Evolutionary conservation across 1,140 invertebrate genomes (phyloP).

Genomic region (Cydia amplana): DNA sequence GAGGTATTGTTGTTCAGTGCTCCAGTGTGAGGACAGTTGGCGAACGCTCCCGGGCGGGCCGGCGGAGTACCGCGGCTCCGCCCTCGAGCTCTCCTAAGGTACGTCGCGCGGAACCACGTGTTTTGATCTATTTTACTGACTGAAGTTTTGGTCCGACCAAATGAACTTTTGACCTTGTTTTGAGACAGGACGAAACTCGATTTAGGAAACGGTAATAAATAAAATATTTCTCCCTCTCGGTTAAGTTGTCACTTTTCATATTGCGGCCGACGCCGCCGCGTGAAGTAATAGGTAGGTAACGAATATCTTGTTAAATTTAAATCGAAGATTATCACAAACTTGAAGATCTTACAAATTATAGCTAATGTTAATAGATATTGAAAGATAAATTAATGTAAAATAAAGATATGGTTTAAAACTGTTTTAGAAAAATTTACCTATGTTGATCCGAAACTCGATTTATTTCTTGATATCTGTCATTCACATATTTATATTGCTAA

Average conservation of each 20-base stretch:
- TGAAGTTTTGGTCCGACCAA: slow-evolving; percentile 79
- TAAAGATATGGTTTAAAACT: slow-evolving; percentile 71
- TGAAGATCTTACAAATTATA: slow-evolving; percentile 75
- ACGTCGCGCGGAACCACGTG: slow-evolving; percentile 46
- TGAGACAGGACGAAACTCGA: slow-evolving; percentile 71
- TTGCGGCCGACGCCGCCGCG: slow-evolving; percentile 55
- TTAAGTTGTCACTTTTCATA: slow-evolving; percentile 66
- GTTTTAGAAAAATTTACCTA: slow-evolving; percentile 80
- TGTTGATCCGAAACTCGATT: slow-evolving; percentile 71
- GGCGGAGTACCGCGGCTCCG: slow-evolving; percentile 3
- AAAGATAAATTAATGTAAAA: slow-evolving; percentile 71
- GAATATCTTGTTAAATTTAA: slow-evolving; percentile 76
- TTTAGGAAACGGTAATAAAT: slow-evolving; percentile 66
- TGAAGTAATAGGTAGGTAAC: slow-evolving; percentile 73
- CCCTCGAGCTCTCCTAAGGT: slow-evolving; percentile 33
- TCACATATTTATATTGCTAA: slow-evolving; percentile 57
- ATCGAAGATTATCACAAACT: slow-evolving; percentile 74
- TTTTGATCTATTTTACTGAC: slow-evolving; percentile 76
- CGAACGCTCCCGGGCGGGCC: neutral
- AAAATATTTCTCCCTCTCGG: slow-evolving; percentile 65
- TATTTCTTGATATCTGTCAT: slow-evolving; percentile 65
- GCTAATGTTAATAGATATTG: slow-evolving; percentile 77
- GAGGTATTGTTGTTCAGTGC: slow-evolving; percentile 19
- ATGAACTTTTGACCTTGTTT: slow-evolving; percentile 77
- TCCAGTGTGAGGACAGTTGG: slow-evolving; percentile 2